Evolutionary conservation across 2,113 vertebrate species (phyloP), one percentile per base, ranked within the genome.

Genomic region (Atractosteus spatula): DNA sequence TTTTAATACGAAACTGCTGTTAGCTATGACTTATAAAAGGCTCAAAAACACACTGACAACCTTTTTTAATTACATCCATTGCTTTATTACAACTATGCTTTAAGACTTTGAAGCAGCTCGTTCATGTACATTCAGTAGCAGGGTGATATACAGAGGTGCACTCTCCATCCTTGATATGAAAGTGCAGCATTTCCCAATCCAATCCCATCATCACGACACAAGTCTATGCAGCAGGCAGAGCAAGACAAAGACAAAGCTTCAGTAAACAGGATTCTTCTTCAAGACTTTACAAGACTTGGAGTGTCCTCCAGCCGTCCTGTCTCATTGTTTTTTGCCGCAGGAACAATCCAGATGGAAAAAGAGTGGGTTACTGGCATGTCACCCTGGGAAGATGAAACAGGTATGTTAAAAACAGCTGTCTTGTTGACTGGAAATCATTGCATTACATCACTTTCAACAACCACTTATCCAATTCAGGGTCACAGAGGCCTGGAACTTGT

Each of bases 151-250:
- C 78, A 47, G 55, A 29, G 70, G 76, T 81, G 83, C 73, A 85
- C 71, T 74, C 86, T 81, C 85, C 64, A 7, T 89, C 84, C 41
- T 87, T 92, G 83, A 88, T 67, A 55, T 90, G 85, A 92, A 82
- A 82, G 69, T 80, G 76, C 79, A 83, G 70, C 75, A 76, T 71
- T 65, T 75, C 54, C 67, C 75, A 66, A 65, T 69, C 76, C 42
- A 61, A 78, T 54, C 66, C 66, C 62, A 59, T 68, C n/a, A 45
- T 6, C 54, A 45, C 59, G 44, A 71, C 77, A 72, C 13, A 68
- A 4, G 74, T 57, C 8, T 64, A 67, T 14, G 56, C 55, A 74
- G 54, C 64, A 47, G 61, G 62, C 1, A 29, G 45, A 41, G 47
- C 54, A 75, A 72, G 41, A 13, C 56, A 3, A 72, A 3, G 29